Conservation (phyloP, 2,888 invertebrate genomes). For the Nasonia oneida region DNA sequence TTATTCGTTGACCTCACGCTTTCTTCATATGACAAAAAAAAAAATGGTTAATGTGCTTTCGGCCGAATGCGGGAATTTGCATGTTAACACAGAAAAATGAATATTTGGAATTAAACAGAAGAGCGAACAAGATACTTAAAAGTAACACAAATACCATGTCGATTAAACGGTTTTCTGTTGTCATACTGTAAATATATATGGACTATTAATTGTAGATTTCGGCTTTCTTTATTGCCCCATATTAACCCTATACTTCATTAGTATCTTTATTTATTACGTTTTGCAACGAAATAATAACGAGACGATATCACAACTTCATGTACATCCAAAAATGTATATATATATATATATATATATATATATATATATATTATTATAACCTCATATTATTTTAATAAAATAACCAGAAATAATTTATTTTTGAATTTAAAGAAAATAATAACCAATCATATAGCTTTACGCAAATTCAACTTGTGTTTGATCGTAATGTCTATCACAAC, state of each 20-base stretch:
- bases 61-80: slow-evolving; percentile 67
- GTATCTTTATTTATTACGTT: too few species aligned
- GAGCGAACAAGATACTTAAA: slow-evolving; percentile 63
- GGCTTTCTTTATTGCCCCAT: slow-evolving; percentile 41
- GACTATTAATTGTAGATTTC: slow-evolving; percentile 61
- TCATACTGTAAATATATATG: slow-evolving; percentile 77
- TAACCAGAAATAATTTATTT: too few species aligned
- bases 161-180: slow-evolving; percentile 70
- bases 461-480: background rate
- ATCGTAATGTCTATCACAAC: slow-evolving; percentile 8
- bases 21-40: slow-evolving; percentile 57
- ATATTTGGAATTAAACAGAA: background rate
- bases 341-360: too few species aligned
- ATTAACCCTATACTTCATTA: too few species aligned
- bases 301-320: too few species aligned
- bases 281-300: too few species aligned
- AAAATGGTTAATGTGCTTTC: slow-evolving; percentile 61
- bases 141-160: slow-evolving; percentile 51
- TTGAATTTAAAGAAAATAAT: too few species aligned
- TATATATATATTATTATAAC: too few species aligned
- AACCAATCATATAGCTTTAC: too few species aligned
- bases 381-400: background rate
- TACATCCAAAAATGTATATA: too few species aligned
- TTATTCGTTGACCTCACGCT: slow-evolving; percentile 70
- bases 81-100: background rate